Conservation (phyloP, 1,140 invertebrate species). For the Brachionus asplanchnoidis region DNA sequence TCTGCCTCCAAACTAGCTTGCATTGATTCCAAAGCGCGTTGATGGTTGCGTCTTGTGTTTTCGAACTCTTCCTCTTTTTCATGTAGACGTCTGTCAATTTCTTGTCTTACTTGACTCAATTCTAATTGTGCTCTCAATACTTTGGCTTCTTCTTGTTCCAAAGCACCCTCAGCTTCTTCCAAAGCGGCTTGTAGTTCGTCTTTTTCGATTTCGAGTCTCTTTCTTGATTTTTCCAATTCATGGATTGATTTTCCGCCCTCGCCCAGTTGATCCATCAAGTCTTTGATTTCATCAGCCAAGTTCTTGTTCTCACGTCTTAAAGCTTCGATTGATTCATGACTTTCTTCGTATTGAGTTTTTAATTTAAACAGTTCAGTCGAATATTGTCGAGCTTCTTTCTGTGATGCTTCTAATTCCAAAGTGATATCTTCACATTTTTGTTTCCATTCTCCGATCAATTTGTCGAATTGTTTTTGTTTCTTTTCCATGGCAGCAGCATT, state of each 20-base stretch:
- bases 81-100: slow-evolving; percentile 65
- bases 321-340: slow-evolving; percentile 87
- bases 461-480: slow-evolving; percentile 91
- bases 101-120: slow-evolving; percentile 86
- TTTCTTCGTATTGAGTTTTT: slow-evolving; percentile 95
- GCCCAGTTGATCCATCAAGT: slow-evolving; percentile 93
- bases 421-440: too few species aligned
- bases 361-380: slow-evolving; percentile 87
- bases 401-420: too few species aligned
- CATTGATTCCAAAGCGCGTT: too few species aligned
- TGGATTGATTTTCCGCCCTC: slow-evolving; percentile 85
- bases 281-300: slow-evolving; percentile 70
- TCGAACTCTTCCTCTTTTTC: too few species aligned
- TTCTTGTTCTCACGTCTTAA: slow-evolving; percentile 99
- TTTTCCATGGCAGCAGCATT: slow-evolving; percentile 92
- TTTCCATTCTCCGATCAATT: slow-evolving; percentile 99
- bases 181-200: too few species aligned
- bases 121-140: slow-evolving; percentile 92
- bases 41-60: too few species aligned
- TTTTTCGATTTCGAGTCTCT: too few species aligned
- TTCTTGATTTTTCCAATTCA: slow-evolving; percentile 69
- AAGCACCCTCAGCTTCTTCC: too few species aligned
- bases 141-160: slow-evolving; percentile 79
- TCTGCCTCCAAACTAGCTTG: too few species aligned
- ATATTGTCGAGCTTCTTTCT: slow-evolving; percentile 96